Evolutionary conservation across 2,113 vertebrate genomes (phyloP).

Genomic region (Psammodynastes pulverulentus): DNA sequence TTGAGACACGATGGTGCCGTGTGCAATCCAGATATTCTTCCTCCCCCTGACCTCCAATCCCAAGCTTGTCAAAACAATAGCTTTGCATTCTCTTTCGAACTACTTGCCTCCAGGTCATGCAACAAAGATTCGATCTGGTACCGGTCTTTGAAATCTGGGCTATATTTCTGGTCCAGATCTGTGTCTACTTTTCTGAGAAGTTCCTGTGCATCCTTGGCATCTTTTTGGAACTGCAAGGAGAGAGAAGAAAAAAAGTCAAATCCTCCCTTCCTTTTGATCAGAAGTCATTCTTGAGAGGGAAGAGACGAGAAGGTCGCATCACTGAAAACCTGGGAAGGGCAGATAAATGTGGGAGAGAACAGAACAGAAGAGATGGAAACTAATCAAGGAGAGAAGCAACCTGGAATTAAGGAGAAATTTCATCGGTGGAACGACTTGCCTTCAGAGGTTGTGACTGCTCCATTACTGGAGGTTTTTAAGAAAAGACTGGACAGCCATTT

Average conservation of each 20-base stretch:
- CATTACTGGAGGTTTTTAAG: no score
- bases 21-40: no score
- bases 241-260: neutral
- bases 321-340: neutral
- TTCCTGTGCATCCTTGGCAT: conserved; percentile 86
- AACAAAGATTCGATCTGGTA: conserved; percentile 89
- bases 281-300: neutral
- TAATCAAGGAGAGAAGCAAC: no score
- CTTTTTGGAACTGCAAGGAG: conserved; percentile 82
- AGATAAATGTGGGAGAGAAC: no score
- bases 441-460: no score
- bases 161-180: conserved; percentile 90
- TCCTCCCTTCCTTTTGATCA: neutral
- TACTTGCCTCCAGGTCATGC: conserved; percentile 84
- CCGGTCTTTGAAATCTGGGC: conserved; percentile 90
- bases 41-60: neutral
- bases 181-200: conserved; percentile 85
- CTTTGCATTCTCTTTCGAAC: rapidly evolving
- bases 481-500: no score
- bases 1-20: neutral
- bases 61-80: neutral
- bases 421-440: no score
- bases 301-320: neutral
- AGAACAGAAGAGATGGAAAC: neutral
- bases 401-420: no score